Evolutionary conservation across 1,140 invertebrate species (phyloP).

Genomic region (Ridgeia piscesae): DNA sequence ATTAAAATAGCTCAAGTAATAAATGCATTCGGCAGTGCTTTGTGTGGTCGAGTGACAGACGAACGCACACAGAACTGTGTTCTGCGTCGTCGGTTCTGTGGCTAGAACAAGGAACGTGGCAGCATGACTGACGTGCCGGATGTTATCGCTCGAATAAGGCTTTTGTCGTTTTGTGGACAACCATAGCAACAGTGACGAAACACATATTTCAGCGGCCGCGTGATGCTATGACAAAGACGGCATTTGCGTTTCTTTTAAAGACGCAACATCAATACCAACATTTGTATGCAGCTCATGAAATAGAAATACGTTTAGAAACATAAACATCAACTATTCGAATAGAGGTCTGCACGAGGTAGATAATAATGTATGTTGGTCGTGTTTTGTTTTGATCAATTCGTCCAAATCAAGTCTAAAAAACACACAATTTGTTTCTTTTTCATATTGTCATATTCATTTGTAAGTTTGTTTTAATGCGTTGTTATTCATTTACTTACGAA

Average conservation of each 20-base stretch:
- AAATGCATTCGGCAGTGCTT: background rate
- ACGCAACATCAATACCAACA: background rate
- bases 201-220: background rate
- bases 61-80: background rate
- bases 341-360: too few species aligned
- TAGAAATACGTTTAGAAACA: too few species aligned
- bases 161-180: background rate
- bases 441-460: too few species aligned
- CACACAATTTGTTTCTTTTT: too few species aligned
- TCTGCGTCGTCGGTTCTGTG: background rate
- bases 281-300: background rate
- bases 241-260: background rate
- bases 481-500: too few species aligned
- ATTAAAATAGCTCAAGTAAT: background rate
- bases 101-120: background rate
- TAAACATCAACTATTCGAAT: too few species aligned
- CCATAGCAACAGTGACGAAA: background rate
- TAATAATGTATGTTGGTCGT: too few species aligned
- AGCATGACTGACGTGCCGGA: background rate
- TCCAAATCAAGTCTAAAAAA: too few species aligned
- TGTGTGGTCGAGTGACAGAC: background rate
- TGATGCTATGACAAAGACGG: background rate
- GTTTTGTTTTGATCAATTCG: too few species aligned
- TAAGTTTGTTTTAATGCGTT: too few species aligned
- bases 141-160: background rate